A percentile compares a stretch with the other conserved stretches of the same genome.
These are phyloP conservation scores for Pachyseris speciosa DNA, from an alignment of 64 coral and sea anemone species.

Conservation along the genomic window DNA sequence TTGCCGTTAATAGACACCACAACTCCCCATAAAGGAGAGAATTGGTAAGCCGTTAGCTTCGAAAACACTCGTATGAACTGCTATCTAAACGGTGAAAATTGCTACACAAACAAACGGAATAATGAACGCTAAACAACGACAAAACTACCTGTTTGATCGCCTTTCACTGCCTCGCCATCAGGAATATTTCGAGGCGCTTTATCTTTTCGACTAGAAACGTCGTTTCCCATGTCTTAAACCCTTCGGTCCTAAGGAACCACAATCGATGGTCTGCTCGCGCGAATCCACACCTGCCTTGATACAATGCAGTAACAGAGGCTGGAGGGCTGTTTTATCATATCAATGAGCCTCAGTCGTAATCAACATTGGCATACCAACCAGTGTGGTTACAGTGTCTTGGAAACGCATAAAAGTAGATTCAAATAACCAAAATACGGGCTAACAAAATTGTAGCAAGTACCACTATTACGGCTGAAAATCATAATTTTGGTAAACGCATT, in stretches of 20 bases:
- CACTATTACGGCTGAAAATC: neutral
- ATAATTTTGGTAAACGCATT: too few species aligned
- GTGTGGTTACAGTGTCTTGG: neutral
- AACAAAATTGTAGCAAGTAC: neutral
- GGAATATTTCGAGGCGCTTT: neutral
- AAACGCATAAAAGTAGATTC: neutral
- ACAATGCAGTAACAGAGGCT: neutral
- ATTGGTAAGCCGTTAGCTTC: too few species aligned
- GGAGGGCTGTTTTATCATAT: neutral
- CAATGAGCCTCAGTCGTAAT: neutral
- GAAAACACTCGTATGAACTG: neutral
- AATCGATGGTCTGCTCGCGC: neutral
- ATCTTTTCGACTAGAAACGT: neutral
- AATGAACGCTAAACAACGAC: neutral
- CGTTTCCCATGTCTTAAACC: slow-evolving; percentile 16
- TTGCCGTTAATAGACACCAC: too few species aligned
- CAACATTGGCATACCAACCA: neutral
- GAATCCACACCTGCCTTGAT: too few species aligned
- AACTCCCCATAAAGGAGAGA: too few species aligned
- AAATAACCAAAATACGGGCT: neutral
- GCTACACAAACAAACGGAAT: neutral
- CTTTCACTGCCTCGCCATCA: neutral
- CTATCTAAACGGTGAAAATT: neutral
- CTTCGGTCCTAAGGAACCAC: too few species aligned
- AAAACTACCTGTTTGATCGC: slow-evolving; percentile 18